A percentile compares a stretch with the other conserved stretches of the same genome.
Evolutionary conservation across 2,888 invertebrate species (phyloP).

Genomic region (Cheilosia grossa): DNA sequence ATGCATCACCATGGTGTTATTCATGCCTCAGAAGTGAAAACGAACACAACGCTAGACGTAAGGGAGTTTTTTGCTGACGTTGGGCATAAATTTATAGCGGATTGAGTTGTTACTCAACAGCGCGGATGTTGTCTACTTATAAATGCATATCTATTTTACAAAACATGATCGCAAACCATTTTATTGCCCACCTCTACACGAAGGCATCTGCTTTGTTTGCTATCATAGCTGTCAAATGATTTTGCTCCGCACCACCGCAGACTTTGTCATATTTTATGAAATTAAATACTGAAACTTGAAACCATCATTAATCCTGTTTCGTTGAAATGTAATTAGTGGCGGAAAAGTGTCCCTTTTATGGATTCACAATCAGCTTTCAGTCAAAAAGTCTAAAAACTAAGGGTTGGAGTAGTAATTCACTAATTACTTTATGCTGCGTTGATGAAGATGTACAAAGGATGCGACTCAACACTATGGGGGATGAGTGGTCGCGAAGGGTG

Average conservation of each 20-base stretch:
- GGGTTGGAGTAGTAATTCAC: conserved; percentile 69
- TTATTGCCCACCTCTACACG: not conserved
- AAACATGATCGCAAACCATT: not conserved
- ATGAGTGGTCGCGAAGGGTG: not conserved
- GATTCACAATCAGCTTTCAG: conserved; percentile 69
- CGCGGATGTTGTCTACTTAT: not conserved
- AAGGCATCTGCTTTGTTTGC: not conserved
- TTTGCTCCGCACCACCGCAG: conserved; percentile 20
- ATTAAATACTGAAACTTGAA: conserved; percentile 78
- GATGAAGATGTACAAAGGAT: conserved; percentile 57
- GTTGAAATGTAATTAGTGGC: conserved; percentile 73
- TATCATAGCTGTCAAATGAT: conserved; percentile 47
- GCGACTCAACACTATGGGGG: conserved; percentile 3
- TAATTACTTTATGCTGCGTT: conserved; percentile 74
- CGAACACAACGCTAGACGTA: not conserved
- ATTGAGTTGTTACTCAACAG: conserved; percentile 14
- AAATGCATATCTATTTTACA: not conserved
- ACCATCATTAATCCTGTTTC: conserved; percentile 77
- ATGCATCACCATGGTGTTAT: conserved; percentile 59
- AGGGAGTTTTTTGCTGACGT: not conserved
- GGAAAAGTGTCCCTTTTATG: conserved; percentile 74
- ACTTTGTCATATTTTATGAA: conserved; percentile 71
- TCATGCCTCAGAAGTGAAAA: conserved; percentile 7
- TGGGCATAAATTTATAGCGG: conserved; percentile 4
- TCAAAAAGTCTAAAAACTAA: conserved; percentile 51